Base-by-base conservation (phyloP, 2,113 vertebrate genomes). In the Calyptommatus sinebrachiatus region DNA sequence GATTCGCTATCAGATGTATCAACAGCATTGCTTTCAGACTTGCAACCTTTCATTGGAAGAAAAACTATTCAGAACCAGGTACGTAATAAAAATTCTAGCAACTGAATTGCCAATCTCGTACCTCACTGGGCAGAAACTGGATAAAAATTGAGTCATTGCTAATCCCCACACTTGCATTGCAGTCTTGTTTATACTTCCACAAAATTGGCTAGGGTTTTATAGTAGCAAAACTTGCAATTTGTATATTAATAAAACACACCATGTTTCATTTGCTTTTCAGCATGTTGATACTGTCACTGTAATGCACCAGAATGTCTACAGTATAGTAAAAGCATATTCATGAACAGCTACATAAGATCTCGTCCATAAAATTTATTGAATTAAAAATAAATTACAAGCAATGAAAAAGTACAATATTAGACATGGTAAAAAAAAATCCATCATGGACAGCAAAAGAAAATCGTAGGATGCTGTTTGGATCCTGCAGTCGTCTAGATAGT, bases 1-100 rank as follows among this genome's bases (percentile, higher is more conserved):
- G 0, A 0, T 74, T 75, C 91, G 89, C 69, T 93, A 91, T 0
- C 75, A 89, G 45, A 73, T 91, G 88, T 95, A 92, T 67, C 87
- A 57, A 16, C 91, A 20, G 61, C 90, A 92, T 5, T 94, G 91
- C 67, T 66, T n/a, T 14, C 89, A 90, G 22, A 69, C 92, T 68
- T 92, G 91, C 85, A 89, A 41, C 1, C 50, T 91, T 67, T 45
- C 91, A 18, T 77, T 82, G 83, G 86, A 90, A 68, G 83, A 87
- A 8, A 85, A 71, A 62, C 28, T 11, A 0, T 81, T 21, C 31
- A 45, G 79, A 76, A 72, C 78, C 20, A 91, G 90, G 94, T 81
- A 83, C 0, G 79, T 79, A 57, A 1, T 80, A 70, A 3, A 67
- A 75, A 77, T 29, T 70, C 7, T 45, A 62, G 73, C 28, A 46